Conservation (phyloP, 2,113 vertebrate species). For the Callaeas wilsoni region DNA sequence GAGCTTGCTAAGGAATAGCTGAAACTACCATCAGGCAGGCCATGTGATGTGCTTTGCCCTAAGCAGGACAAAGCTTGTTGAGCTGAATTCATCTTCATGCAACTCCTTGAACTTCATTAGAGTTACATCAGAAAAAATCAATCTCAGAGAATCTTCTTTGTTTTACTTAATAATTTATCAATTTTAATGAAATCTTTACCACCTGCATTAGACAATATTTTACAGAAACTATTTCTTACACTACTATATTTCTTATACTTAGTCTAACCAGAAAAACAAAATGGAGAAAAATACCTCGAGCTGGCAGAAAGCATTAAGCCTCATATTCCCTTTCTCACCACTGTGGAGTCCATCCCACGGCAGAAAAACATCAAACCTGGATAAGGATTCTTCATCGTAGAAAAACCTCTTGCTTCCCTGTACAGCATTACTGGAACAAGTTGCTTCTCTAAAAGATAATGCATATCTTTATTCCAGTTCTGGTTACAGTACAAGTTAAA, state of each 20-base stretch:
- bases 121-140: background rate
- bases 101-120: background rate
- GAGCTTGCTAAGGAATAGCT: slow-evolving; percentile 37
- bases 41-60: background rate
- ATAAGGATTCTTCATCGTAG: background rate
- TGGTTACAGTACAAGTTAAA: background rate
- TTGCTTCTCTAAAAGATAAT: background rate
- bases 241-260: background rate
- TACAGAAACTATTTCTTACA: background rate
- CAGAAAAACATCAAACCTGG: background rate
- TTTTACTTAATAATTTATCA: background rate
- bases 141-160: background rate
- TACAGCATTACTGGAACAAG: background rate
- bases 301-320: background rate
- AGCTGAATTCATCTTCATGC: background rate
- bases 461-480: background rate
- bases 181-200: background rate
- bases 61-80: background rate
- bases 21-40: background rate
- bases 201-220: background rate
- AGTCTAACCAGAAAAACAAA: background rate
- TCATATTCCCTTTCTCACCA: background rate
- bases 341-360: background rate
- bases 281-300: background rate
- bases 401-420: background rate